phyloP scores from a whole-genome alignment of 1,140 invertebrate species.

The Physella acuta region DNA sequence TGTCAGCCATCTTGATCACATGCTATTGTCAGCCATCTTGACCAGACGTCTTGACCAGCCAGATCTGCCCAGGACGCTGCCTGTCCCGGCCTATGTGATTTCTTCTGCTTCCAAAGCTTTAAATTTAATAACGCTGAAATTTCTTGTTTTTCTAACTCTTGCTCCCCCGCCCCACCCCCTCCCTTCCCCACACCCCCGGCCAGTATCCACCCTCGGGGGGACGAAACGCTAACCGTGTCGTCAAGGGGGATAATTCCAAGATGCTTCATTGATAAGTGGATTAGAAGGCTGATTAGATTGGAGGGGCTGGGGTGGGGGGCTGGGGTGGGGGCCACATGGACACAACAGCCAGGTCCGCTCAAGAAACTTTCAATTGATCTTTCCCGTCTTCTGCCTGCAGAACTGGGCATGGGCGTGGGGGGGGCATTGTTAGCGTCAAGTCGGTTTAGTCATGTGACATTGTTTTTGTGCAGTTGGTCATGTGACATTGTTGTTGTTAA shows the following conservation, averaged over 20 bases:
- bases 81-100: too few relatives aligned
- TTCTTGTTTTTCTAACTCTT: constrained; percentile 12
- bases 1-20: too few relatives aligned
- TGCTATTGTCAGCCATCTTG: too few relatives aligned
- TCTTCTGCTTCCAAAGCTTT: too few relatives aligned
- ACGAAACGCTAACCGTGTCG: background rate
- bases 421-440: too few relatives aligned
- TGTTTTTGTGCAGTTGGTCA: too few relatives aligned
- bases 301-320: background rate
- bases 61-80: too few relatives aligned
- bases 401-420: too few relatives aligned
- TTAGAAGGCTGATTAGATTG: constrained; percentile 6
- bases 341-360: background rate
- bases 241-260: background rate
- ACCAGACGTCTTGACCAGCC: too few relatives aligned
- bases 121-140: constrained; percentile 11
- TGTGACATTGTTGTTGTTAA: too few relatives aligned
- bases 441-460: too few relatives aligned
- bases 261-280: background rate
- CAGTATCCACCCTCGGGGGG: background rate
- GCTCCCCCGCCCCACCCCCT: background rate
- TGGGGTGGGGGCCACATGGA: background rate
- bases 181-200: background rate
- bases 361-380: background rate
- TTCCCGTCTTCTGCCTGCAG: background rate